Percentiles rank a stretch among this genome's conserved stretches.
These are phyloP conservation scores for Anthopleura xanthogrammica DNA, from an alignment of 92 coral and sea anemone species.

Conservation along the genomic window DNA sequence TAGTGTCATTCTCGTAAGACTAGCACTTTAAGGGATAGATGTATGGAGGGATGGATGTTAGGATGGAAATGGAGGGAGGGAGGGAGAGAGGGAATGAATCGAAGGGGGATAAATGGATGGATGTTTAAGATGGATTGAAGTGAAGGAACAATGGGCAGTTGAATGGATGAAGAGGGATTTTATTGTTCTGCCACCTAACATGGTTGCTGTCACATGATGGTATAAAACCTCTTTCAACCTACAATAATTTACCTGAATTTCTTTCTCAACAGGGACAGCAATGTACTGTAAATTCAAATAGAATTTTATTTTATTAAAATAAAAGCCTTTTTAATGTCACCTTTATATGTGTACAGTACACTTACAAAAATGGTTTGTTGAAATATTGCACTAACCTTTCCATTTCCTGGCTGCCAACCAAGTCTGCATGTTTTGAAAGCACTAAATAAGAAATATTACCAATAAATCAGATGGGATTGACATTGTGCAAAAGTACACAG, in stretches of 20 bases:
- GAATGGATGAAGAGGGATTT: neutral
- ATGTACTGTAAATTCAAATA: slow-evolving; percentile 47
- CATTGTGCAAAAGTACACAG: neutral
- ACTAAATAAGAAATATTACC: slow-evolving; percentile 18
- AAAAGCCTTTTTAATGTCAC: neutral
- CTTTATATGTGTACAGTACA: neutral
- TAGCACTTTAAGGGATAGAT: too few relatives aligned
- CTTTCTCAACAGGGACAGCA: slow-evolving; percentile 88
- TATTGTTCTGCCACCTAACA: too few relatives aligned
- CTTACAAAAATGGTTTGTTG: neutral
- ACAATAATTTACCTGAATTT: slow-evolving; percentile 55
- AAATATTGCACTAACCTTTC: slow-evolving; percentile 55
- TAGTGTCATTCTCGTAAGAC: too few relatives aligned
- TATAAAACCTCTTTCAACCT: too few relatives aligned
- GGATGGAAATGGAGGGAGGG: too few relatives aligned
- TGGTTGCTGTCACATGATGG: too few relatives aligned
- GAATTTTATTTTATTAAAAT: neutral
- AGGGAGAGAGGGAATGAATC: too few relatives aligned
- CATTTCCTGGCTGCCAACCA: slow-evolving; percentile 89
- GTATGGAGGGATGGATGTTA: too few relatives aligned
- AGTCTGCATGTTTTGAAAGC: slow-evolving; percentile 78
- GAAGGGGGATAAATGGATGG: too few relatives aligned
- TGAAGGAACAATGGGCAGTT: neutral
- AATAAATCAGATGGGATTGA: neutral
- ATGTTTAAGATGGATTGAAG: neutral